These are phyloP conservation scores for Drosophila aldrichi DNA, from an alignment of 2,888 invertebrate species.

Conservation along the genomic window DNA sequence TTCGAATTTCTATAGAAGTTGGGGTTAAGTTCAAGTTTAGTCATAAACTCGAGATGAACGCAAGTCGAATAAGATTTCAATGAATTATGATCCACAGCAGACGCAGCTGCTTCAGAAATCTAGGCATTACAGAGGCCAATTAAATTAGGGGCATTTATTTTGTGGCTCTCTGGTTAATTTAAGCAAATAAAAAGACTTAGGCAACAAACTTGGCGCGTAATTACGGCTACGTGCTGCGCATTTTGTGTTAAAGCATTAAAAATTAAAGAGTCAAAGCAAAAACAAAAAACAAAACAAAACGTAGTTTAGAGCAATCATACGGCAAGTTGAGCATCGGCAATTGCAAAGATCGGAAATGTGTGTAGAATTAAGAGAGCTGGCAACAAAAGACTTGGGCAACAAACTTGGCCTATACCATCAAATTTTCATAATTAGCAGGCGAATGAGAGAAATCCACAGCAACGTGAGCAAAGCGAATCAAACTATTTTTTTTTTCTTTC, in stretches of 20 bases:
- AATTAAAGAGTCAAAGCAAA: constrained; percentile 4
- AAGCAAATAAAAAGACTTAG: constrained; percentile 68
- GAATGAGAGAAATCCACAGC: constrained; percentile 43
- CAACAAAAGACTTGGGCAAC: constrained; percentile 66
- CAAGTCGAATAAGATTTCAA: not conserved
- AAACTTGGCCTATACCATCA: constrained; percentile 47
- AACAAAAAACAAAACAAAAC: constrained; percentile 1
- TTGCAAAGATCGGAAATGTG: constrained; percentile 58
- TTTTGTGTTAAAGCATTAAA: constrained; percentile 41
- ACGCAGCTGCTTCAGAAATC: not conserved
- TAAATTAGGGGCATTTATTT: constrained; percentile 28
- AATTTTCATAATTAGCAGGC: constrained; percentile 64
- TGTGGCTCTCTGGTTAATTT: constrained; percentile 36
- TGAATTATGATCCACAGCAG: constrained; percentile 1
- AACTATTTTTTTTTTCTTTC: constrained; percentile 25
- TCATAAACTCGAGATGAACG: constrained; percentile 1
- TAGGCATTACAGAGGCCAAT: constrained; percentile 15
- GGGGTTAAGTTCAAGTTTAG: constrained; percentile 8
- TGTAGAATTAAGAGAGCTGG: constrained; percentile 40
- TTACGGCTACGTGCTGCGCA: constrained; percentile 64
- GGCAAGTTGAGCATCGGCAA: constrained; percentile 38
- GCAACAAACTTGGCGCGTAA: constrained; percentile 66
- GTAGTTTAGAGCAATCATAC: constrained; percentile 35
- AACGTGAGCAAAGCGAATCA: constrained; percentile 49
- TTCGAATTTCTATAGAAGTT: not conserved